Percentiles rank a stretch among this genome's conserved stretches.
Conservation (phyloP, 2,113 vertebrate genomes). For the Oncorhynchus mykiss region DNA sequence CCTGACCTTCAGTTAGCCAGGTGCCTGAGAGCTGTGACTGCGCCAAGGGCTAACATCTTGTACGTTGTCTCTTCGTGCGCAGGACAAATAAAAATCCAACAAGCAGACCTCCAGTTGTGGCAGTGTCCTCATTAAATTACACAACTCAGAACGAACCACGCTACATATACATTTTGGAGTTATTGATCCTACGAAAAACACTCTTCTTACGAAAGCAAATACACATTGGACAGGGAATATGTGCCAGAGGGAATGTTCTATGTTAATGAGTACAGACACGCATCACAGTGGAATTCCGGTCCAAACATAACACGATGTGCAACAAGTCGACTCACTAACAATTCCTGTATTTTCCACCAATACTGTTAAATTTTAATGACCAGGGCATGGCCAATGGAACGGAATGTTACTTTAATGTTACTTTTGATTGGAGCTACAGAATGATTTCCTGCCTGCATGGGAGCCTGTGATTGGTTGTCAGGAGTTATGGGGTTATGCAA, state of each 20-base stretch:
- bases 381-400: neutral
- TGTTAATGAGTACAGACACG: too few relatives aligned
- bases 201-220: too few relatives aligned
- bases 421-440: neutral
- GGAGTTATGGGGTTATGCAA: slow-evolving; percentile 66
- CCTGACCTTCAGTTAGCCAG: too few relatives aligned
- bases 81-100: too few relatives aligned
- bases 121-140: too few relatives aligned
- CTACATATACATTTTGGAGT: too few relatives aligned
- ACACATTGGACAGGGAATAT: neutral
- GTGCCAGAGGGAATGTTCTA: neutral
- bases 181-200: too few relatives aligned
- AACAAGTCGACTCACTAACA: neutral
- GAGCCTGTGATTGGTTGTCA: neutral
- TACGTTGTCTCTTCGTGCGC: too few relatives aligned
- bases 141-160: too few relatives aligned
- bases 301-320: neutral
- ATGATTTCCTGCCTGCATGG: neutral
- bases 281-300: neutral
- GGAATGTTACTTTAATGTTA: neutral
- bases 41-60: too few relatives aligned
- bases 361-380: neutral
- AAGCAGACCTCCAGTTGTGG: too few relatives aligned
- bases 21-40: too few relatives aligned
- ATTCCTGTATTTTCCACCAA: neutral